phyloP scores from a whole-genome alignment of 2,113 vertebrate species.

The Campylomormyrus numenius region DNA sequence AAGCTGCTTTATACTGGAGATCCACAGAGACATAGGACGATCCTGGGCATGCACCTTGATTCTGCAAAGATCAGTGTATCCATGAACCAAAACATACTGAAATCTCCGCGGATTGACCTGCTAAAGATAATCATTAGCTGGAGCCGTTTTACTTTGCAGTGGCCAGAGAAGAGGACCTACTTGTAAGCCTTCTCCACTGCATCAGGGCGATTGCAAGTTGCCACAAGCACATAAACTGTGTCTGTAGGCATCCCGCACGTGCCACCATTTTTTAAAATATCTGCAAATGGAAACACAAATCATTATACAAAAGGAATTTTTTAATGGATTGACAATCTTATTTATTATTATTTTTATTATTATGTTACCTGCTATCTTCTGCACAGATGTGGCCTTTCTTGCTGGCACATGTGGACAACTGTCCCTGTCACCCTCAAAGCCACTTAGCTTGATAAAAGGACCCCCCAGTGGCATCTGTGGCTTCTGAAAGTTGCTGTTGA shows the following conservation, averaged over 20 bases:
- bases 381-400: slow-evolving; percentile 70
- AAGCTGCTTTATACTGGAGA: slow-evolving; percentile 75
- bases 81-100: not conserved
- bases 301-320: slow-evolving; percentile 46
- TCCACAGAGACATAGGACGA: slow-evolving; percentile 86
- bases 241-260: slow-evolving; percentile 81
- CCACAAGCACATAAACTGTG: slow-evolving; percentile 83
- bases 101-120: not conserved
- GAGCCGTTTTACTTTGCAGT: not conserved
- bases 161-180: slow-evolving; percentile 50
- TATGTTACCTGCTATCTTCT: slow-evolving; percentile 73
- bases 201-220: slow-evolving; percentile 74
- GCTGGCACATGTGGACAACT: slow-evolving; percentile 70
- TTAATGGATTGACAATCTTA: slow-evolving; percentile 29
- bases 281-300: slow-evolving; percentile 42
- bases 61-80: slow-evolving; percentile 40
- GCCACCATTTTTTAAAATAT: slow-evolving; percentile 79
- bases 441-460: slow-evolving; percentile 64
- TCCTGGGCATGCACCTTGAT: slow-evolving; percentile 80
- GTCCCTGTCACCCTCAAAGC: slow-evolving; percentile 49
- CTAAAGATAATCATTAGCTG: no score
- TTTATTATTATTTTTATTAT: no score
- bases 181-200: slow-evolving; percentile 77
- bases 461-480: slow-evolving; percentile 66
- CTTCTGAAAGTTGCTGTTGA: slow-evolving; percentile 63